Base-by-base conservation (phyloP, 2,888 invertebrate species). In the Amphimallon solstitiale region DNA sequence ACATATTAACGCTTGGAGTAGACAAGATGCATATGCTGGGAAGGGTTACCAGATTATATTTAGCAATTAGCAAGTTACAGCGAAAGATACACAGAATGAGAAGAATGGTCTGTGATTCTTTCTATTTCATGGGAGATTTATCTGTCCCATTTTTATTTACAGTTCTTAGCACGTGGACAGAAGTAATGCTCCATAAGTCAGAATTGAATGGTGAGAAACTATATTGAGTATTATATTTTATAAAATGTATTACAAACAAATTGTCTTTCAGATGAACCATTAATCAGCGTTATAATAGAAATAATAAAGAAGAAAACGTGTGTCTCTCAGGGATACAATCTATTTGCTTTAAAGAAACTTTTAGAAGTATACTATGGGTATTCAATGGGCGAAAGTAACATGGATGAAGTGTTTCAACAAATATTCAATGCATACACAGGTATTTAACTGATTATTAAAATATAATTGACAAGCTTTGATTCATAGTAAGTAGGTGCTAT, bases 91-190 rank as follows among this genome's bases (percentile, higher is more conserved):
- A 81, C 71, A 79, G 77, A 71, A 79, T 84, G 62, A 74, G 85
- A 66, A 78, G 80, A 60, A 77, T 84, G 68, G 82, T 82, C 69
- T 82, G 82, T 66, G 82, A 84, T 71, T 81, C 82, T 45, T 75
- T 85, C 37, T 85, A 84, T 70, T 81, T 79, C 67, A 77, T 81
- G 67, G 80, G 78, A 21, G 71, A 81, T 48, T 74, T 79, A 40
- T 80, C 82, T 10, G 66, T 80, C 6, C 75, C 79, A 14, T 71
- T 83, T 64, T 74, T 85, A 37, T 80, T 82, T 68, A 76, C 74
- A 3, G 79, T 81, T 37, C 71, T 85, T 9, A 80, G 79, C 15
- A 80, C 79, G 38, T 85, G 85, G 85, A 78, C 80, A 12, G 84
- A 85, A 75, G 78, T 84, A 19, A 71, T 85, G 17, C 85, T 85